Evolutionary conservation across 2,888 invertebrate genomes (phyloP), one percentile per base, ranked within the genome.

Genomic region (Cephus runcator): DNA sequence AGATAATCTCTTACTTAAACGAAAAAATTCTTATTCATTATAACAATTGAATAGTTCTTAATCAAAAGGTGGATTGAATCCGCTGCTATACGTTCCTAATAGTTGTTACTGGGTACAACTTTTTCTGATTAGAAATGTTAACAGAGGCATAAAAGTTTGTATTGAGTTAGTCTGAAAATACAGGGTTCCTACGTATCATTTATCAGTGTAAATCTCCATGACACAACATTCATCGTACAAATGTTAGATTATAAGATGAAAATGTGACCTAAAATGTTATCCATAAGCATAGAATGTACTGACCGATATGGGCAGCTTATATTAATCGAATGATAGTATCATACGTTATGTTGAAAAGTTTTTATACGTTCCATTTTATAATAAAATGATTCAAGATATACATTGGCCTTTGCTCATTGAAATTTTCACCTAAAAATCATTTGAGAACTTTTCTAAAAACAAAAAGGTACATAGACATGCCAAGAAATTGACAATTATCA

Each of bases 281-380:
- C 56, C 23, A 23, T 56, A 56, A 56, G 23, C 56, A 9, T 56
- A 23, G 0, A 23, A 56, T 56, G 56, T 56, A 56, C 23, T 56
- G 56, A 56, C 56, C 23, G 9, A 56, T 56, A 56, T 23, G 56
- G 56, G 9, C 1, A 56, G 23, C 23, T 56, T 23, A 56, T 56
- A 56, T 2, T 23, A 56, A 40, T 30, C 34, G 12, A 68, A 35
- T 36, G 71, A 56, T 75, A 76, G 33, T 33, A 75, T 75, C 79
- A 36, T 75, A 76, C 76, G 75, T 81, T 81, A 81, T 78, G 76
- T 84, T 82, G n/a, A 73, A 79, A 77, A 75, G 71, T 80, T 85
- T 86, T 85, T 86, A 83, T 85, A 86, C 77, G 79, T 85, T 84
- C 75, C 69, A 77, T 86, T 84, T 87, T 82, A 82, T 85, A 85